Evolutionary conservation across 2,113 vertebrate species (phyloP).

Genomic region (Gallinago undulata): DNA sequence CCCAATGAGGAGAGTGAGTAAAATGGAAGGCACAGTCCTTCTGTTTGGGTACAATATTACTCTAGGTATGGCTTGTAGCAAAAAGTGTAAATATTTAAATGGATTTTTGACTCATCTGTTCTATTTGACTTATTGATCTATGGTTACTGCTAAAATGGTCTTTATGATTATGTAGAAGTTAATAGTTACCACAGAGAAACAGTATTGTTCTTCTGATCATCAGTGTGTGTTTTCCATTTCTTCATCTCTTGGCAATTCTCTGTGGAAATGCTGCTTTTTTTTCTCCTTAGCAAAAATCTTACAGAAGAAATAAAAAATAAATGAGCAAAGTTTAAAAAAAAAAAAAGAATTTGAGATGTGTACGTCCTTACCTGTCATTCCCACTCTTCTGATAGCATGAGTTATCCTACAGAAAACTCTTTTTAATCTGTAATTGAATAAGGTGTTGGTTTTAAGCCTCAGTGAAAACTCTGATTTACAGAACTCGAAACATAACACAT

Average conservation of each 20-base stretch:
- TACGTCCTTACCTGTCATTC: slow-evolving; percentile 36
- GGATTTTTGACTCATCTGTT: slow-evolving; percentile 39
- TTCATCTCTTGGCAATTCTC: slow-evolving; percentile 57
- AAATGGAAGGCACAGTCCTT: slow-evolving; percentile 36
- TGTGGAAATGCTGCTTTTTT: background rate
- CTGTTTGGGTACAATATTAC: background rate
- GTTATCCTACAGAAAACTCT: slow-evolving; percentile 17
- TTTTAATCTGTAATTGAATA: slow-evolving; percentile 30
- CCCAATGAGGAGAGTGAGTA: background rate
- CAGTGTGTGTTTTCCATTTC: slow-evolving; percentile 39
- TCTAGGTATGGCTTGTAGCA: slow-evolving; percentile 11
- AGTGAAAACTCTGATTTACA: slow-evolving; percentile 31
- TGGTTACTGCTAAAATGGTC: background rate
- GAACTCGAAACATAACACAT: background rate
- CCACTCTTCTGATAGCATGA: slow-evolving; percentile 24
- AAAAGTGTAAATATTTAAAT: slow-evolving; percentile 52
- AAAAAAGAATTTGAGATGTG: background rate
- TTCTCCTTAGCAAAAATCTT: background rate
- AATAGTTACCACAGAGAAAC: slow-evolving; percentile 55
- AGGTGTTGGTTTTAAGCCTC: slow-evolving; percentile 48
- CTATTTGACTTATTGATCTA: slow-evolving; percentile 37
- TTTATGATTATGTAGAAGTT: slow-evolving; percentile 28
- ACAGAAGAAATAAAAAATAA: background rate
- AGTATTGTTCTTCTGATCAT: slow-evolving; percentile 25
- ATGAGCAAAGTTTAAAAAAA: background rate